Percentiles rank a stretch among this genome's conserved stretches.
phyloP scores from a whole-genome alignment of 2,113 vertebrate genomes.

The Callaeas wilsoni region DNA sequence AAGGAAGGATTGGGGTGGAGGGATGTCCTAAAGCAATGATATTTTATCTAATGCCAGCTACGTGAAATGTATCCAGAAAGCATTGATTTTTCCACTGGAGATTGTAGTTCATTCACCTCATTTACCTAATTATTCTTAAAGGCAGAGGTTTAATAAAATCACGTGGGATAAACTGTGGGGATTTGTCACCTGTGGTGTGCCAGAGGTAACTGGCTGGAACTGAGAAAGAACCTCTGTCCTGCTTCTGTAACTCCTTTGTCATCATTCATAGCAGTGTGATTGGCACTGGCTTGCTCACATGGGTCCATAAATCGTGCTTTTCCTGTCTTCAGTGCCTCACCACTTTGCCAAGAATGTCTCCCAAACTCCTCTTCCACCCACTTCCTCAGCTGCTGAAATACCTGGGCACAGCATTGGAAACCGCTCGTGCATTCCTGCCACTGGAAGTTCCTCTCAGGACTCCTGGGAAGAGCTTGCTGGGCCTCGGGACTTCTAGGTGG shows the following conservation, averaged over 20 bases:
- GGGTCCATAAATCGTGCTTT: not conserved
- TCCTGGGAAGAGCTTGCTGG: not conserved
- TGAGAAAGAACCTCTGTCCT: not conserved
- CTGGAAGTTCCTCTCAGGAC: not conserved
- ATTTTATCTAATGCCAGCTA: not conserved
- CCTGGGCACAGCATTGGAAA: not conserved
- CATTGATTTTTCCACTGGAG: not conserved
- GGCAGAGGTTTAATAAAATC: not conserved
- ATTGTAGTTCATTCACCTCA: not conserved
- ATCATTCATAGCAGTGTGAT: not conserved
- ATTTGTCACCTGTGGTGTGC: not conserved
- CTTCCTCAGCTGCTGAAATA: not conserved
- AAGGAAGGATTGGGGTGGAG: not conserved
- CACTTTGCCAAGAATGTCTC: not conserved
- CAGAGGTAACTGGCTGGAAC: not conserved
- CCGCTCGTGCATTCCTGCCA: not conserved
- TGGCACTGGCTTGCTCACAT: not conserved
- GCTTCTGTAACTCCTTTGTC: not conserved
- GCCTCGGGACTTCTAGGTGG: not conserved
- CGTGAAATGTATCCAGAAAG: not conserved
- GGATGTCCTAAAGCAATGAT: not conserved
- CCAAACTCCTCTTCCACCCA: not conserved
- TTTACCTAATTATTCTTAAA: not conserved
- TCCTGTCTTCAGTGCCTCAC: not conserved
- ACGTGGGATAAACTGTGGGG: not conserved